Evolutionary conservation across 2,113 vertebrate species (phyloP).

Genomic region (Elaphurus davidianus): DNA sequence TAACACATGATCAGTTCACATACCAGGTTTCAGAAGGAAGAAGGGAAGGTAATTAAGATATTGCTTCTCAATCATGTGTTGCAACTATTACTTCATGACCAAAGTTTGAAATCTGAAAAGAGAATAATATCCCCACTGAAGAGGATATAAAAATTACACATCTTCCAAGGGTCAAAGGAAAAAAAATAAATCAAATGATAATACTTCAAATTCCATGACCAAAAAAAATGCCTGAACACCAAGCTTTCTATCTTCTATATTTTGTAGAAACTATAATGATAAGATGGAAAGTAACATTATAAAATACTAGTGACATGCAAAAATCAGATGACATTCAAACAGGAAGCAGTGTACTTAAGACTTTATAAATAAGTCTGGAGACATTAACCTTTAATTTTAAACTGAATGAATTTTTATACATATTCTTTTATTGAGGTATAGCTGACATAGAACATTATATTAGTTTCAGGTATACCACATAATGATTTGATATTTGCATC

Average conservation of each 20-base stretch:
- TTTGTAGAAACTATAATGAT: neutral
- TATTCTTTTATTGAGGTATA: neutral
- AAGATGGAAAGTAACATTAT: neutral
- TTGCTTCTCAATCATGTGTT: neutral
- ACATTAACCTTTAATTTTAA: neutral
- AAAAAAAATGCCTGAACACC: neutral
- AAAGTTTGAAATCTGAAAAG: neutral
- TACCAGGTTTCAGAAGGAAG: neutral
- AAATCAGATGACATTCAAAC: neutral
- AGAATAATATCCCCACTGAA: neutral
- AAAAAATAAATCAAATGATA: neutral
- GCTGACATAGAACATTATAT: neutral
- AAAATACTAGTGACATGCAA: neutral
- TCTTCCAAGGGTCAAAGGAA: neutral
- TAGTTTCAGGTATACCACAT: neutral
- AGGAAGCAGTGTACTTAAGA: neutral
- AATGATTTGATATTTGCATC: neutral
- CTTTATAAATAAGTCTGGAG: neutral
- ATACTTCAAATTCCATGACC: neutral
- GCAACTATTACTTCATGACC: neutral
- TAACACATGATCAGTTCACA: accelerated
- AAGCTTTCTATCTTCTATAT: neutral
- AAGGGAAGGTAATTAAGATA: neutral
- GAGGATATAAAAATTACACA: neutral
- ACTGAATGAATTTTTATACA: neutral